Conservation (phyloP, 2,113 vertebrate species). For the Myrmecophaga tridactyla region DNA sequence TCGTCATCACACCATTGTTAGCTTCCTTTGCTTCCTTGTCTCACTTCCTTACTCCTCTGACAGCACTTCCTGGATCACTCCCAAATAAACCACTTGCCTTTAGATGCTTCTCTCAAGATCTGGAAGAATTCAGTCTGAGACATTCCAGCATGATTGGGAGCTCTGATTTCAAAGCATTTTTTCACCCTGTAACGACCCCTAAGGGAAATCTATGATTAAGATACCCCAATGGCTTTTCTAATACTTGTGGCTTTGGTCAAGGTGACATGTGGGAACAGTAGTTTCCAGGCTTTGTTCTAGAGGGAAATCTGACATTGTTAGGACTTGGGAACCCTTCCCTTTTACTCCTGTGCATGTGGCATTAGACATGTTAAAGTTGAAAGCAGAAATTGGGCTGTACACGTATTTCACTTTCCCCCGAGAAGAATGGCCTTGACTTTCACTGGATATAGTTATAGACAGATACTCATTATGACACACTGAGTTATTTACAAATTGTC, state of each 20-base stretch:
- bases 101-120: neutral
- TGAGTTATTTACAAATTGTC: neutral
- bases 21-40: neutral
- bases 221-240: neutral
- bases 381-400: neutral
- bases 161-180: neutral
- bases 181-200: neutral
- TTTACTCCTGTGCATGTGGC: neutral
- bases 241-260: neutral
- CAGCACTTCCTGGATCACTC: neutral
- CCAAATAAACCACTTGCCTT: neutral
- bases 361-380: neutral
- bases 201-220: neutral
- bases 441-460: neutral
- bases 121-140: neutral
- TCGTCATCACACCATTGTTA: accelerated
- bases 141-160: neutral
- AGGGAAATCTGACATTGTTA: neutral
- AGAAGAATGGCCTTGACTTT: neutral
- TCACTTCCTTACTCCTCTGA: too few relatives aligned
- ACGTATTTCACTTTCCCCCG: neutral
- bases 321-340: neutral
- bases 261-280: neutral
- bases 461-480: neutral
- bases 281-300: neutral